Percentiles rank a stretch among this genome's conserved stretches.
Evolutionary conservation across 2,888 invertebrate genomes (phyloP).

Genomic region (Bedellia somnulentella): DNA sequence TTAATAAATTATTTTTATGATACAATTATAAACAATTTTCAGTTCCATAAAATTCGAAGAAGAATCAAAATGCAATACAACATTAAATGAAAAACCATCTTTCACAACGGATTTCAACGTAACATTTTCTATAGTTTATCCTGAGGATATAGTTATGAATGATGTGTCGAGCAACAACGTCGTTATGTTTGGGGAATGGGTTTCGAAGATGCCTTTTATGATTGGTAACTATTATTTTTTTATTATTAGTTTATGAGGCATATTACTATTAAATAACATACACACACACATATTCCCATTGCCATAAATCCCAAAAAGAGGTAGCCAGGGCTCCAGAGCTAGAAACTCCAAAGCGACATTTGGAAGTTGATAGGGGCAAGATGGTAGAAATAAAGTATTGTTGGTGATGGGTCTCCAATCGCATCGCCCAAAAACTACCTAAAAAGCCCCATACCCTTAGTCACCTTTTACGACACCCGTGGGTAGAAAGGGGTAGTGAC

Average conservation of each 20-base stretch:
- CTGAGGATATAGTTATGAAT: conserved; percentile 28
- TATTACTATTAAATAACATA: not conserved
- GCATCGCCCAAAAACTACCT: too few species aligned
- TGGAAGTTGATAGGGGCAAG: too few species aligned
- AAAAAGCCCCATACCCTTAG: too few species aligned
- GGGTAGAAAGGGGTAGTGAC: too few species aligned
- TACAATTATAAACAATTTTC: not conserved
- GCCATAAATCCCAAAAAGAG: too few species aligned
- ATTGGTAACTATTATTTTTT: conserved; percentile 18
- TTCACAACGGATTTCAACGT: conserved; percentile 40
- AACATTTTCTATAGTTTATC: conserved; percentile 27
- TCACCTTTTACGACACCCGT: too few species aligned
- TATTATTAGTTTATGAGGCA: not conserved
- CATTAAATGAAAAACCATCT: conserved; percentile 13
- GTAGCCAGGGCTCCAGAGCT: too few species aligned
- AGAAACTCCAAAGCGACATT: too few species aligned
- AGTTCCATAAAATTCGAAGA: conserved; percentile 28
- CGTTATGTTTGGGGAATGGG: conserved; percentile 20
- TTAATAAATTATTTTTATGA: not conserved
- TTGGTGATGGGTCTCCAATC: too few species aligned
- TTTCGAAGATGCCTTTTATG: conserved; percentile 18
- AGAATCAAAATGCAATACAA: conserved; percentile 23
- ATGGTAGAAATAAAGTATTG: too few species aligned
- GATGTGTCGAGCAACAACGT: conserved; percentile 25
- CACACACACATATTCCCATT: too few species aligned